Evolutionary conservation across 2,113 vertebrate genomes (phyloP), one percentile per base, ranked within the genome.

Genomic region (Acanthochromis polyacanthus): DNA sequence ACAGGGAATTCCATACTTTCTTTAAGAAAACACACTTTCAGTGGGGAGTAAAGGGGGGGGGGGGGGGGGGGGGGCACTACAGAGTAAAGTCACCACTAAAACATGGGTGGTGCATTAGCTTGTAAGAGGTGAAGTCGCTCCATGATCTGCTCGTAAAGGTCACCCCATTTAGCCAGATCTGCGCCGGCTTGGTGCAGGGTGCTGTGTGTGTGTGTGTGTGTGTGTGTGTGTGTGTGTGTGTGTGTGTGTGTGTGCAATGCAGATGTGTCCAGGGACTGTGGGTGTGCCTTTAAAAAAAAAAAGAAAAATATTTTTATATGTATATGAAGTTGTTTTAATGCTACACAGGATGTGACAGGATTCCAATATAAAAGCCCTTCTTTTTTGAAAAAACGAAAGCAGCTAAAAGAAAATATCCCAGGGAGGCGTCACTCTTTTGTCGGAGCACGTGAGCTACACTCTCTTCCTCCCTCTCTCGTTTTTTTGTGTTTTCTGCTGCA

Each of bases 401-500:
- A 40, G 73, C 43, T 10, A 7, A 8, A 51, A 43, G 55, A 25
- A 22, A 66, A 71, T 71, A 50, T 78, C 57, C 36, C 62, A 85
- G 82, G 78, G 79, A 82, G 64, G 86, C 78, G 82, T 87, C 76
- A 84, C 85, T 89, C 78, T 90, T 92, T 90, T 81, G 81, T 92
- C 73, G 48, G 71, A 53, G 68, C 70, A 77, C 66, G 81, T 90
- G 88, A 89, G 89, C 71, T 59, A 78, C 82, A 71, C 76, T 66
- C 77, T 65, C 64, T 58, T 84, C 83, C 70, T 32, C 78, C 85
- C 78, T 87, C 82, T 79, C 32, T 30, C 30, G 1, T 30, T 80
- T 81, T 86, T 88, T 82, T 90, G 83, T 87, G 73, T 91, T 88
- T 94, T 94, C 85, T 95, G 91, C 93, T 95, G 95, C 95, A 95